A percentile compares a stretch with the other conserved stretches of the same genome.
These are phyloP conservation scores for Nesidiocoris tenuis DNA, from an alignment of 2,888 invertebrate species.

Conservation along the genomic window DNA sequence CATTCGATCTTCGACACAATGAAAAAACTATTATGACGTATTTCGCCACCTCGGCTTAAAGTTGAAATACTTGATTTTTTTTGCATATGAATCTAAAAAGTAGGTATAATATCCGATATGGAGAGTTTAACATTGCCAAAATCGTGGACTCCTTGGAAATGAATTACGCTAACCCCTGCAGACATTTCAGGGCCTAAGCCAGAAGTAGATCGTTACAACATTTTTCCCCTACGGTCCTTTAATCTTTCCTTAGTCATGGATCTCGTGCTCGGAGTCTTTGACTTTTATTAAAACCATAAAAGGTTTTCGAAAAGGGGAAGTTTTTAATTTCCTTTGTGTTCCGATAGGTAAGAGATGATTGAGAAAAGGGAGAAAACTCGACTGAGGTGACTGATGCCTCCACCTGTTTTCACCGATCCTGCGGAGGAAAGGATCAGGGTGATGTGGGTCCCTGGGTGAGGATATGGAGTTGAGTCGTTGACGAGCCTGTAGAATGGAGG, in stretches of 20 bases:
- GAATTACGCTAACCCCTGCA: too few relatives aligned
- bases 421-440: not conserved
- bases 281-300: slow-evolving; percentile 48
- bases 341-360: slow-evolving; percentile 35
- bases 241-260: slow-evolving; percentile 32
- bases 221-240: slow-evolving; percentile 4
- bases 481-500: not conserved
- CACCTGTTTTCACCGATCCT: too few relatives aligned
- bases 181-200: too few relatives aligned
- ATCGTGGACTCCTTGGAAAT: too few relatives aligned
- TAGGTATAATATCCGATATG: too few relatives aligned
- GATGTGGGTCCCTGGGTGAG: not conserved
- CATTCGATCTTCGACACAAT: too few relatives aligned
- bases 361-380: slow-evolving; percentile 8
- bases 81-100: too few relatives aligned
- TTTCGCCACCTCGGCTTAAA: too few relatives aligned
- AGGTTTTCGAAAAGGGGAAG: slow-evolving; percentile 34
- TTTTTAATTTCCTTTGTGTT: slow-evolving; percentile 49
- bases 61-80: too few relatives aligned
- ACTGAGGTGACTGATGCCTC: slow-evolving; percentile 44
- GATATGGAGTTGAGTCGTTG: not conserved
- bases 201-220: slow-evolving; percentile 19
- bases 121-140: too few relatives aligned
- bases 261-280: slow-evolving; percentile 31
- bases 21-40: too few relatives aligned